Conservation (phyloP, 1,140 invertebrate species). For the Tribolium castaneum region DNA sequence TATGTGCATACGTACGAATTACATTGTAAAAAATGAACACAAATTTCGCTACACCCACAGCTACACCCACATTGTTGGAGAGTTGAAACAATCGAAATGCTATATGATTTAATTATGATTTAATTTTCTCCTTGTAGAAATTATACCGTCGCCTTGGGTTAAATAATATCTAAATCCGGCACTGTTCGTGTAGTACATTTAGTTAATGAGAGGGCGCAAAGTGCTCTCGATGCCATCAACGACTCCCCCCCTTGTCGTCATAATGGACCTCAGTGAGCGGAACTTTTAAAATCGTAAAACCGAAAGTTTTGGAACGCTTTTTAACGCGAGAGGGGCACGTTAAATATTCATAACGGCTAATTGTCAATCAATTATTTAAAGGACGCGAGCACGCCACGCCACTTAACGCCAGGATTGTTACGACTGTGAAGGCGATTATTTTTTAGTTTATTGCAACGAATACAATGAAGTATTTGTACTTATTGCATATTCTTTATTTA, state of each 20-base stretch:
- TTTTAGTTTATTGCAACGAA: too few species aligned
- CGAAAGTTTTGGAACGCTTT: slow-evolving; percentile 32
- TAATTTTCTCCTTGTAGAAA: too few species aligned
- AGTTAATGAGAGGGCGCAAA: slow-evolving; percentile 37
- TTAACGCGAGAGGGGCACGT: slow-evolving; percentile 27
- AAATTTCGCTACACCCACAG: too few species aligned
- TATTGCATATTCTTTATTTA: too few species aligned
- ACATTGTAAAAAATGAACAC: too few species aligned
- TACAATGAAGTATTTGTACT: neutral
- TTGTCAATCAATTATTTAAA: slow-evolving; percentile 42
- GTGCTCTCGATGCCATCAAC: slow-evolving; percentile 30
- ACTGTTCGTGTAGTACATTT: slow-evolving; percentile 33
- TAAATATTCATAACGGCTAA: slow-evolving; percentile 40
- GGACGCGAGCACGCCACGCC: neutral
- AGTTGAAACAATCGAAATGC: too few species aligned
- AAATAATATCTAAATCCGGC: neutral
- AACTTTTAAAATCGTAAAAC: slow-evolving; percentile 42
- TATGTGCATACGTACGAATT: too few species aligned
- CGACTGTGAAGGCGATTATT: neutral
- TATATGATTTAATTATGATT: too few species aligned
- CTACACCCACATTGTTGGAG: too few species aligned
- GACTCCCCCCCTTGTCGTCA: neutral
- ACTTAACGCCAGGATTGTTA: slow-evolving; percentile 1
- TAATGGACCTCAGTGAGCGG: slow-evolving; percentile 37
- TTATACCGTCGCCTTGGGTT: neutral